Base-by-base conservation (phyloP, 2,888 invertebrate genomes). In the Eristalinus sepulchralis region DNA sequence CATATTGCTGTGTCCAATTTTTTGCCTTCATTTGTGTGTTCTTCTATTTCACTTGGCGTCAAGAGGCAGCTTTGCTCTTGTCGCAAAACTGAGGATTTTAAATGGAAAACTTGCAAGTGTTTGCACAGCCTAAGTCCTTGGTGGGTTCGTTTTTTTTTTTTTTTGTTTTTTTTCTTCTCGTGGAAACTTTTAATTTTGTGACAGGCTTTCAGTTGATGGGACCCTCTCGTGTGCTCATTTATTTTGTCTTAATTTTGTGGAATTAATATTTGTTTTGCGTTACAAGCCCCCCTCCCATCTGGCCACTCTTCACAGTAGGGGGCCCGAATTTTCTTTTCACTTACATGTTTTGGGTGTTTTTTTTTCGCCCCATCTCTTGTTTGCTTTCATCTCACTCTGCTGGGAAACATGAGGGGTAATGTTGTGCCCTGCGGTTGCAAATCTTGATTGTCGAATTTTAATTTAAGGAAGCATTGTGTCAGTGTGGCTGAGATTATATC, bases 91-190 rank as follows among this genome's bases (percentile, higher is more conserved):
- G 39, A 11, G 39, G 39, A 17, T 24, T 73, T 64, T 22, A 27
- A 24, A 24, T 66, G 34, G 2, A 27, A 64, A 72, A 72, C 13
- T 72, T 66, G 22, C 36, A 72, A 83, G 71, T 83, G 77, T 62
- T 77, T 77, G 62, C 67, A 77, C 36, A 82, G 71, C 53, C 36
- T 39, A n/a, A 67, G 77, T 66, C 82, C 72, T 72, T 72, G 55
- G 47, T 59, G 27, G 33, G 20, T 39, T 6, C 53, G 24, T 75
- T 36, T 64, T 34, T 13, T 36, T 6, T 64, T 34, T 75, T 36
- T 64, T 34, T 13, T 36, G 13, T 34, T 55, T 22, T 34, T 68
- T 1, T 64, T 59, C 8, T 10, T 1, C 5, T 13, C 10, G 3
- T 5, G 13, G 60, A 66, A 66, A 20, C 22, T 57, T 68, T 64